Evolutionary conservation across 2,797 vertebrate species (phyloP), one percentile per base, ranked within the genome.

Genomic region (Liparis tanakae): DNA sequence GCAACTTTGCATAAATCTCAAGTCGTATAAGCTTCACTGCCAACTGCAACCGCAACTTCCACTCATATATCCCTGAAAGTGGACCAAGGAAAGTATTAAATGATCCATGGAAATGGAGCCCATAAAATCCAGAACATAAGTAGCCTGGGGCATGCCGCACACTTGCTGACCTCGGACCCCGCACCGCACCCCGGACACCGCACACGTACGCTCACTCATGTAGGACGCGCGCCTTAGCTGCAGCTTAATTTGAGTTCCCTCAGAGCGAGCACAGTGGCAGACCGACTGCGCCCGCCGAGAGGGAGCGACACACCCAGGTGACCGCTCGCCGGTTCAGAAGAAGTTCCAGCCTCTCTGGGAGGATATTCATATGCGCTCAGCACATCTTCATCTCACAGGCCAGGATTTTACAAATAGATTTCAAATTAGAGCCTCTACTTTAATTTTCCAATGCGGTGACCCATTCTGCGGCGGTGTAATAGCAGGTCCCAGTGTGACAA

Each of bases 361-460:
- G 68, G 69, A 75, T 72, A 87, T 90, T 87, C 89, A 87, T 88
- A 90, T 87, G 73, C 70, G 80, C 76, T 90, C 87, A 91, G 91
- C 91, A 87, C 90, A 92, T 93, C 94, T 93, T 92, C 83, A 91
- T 91, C 89, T 91, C 89, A 89, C 91, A 93, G 92, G 90, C 88
- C 77, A 91, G 92, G 94, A 95, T 95, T 94, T 94, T 95, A 96
- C 93, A 96, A 96, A 96, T 94, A 95, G 92, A 94, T 93, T 93
- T 94, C 90, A 95, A 96, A 95, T 86, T 80, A 95, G 93, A 93
- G 92, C 39, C 89, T 93, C 92, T 92, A 91, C 92, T 95, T 96
- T 95, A 94, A 96, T 97, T 96, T 96, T 96, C 94, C 90, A 94
- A 95, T 3, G 92, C 95, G 94, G 92, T 97, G 96, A 97, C 96